phyloP scores from a whole-genome alignment of 2,113 vertebrate genomes.

The Istiophorus platypterus region DNA sequence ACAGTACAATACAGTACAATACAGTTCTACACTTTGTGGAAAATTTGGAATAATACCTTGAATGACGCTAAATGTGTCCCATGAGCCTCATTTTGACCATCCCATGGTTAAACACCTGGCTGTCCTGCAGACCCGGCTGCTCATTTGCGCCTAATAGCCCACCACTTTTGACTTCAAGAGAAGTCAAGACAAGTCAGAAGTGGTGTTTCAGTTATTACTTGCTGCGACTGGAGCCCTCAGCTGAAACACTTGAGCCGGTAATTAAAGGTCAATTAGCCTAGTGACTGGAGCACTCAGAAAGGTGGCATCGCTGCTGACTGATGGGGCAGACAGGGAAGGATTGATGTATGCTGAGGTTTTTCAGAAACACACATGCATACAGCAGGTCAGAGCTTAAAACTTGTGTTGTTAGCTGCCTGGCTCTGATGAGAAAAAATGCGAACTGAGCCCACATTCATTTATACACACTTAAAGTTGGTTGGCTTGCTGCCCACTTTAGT shows the following conservation, averaged over 20 bases:
- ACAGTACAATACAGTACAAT: background rate
- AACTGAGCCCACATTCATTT: too few relatives aligned
- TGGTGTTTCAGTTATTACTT: slow-evolving; percentile 5
- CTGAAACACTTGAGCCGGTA: slow-evolving; percentile 29
- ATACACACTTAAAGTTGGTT: background rate
- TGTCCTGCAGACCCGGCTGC: slow-evolving; percentile 6
- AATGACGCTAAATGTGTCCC: slow-evolving; percentile 17
- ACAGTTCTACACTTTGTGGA: background rate
- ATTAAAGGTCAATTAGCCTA: slow-evolving; percentile 32
- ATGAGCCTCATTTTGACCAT: slow-evolving; percentile 12
- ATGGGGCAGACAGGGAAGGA: background rate
- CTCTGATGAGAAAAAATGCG: background rate
- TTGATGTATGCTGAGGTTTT: background rate
- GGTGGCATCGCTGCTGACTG: background rate
- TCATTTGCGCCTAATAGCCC: slow-evolving; percentile 13
- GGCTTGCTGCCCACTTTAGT: background rate
- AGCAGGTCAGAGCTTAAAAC: background rate
- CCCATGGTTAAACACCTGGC: slow-evolving; percentile 26
- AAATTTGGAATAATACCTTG: background rate
- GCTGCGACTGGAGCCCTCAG: slow-evolving; percentile 1
- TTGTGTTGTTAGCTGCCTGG: background rate
- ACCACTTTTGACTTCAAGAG: background rate
- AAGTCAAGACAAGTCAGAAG: slow-evolving; percentile 6
- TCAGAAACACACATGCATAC: background rate
- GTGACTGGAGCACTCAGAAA: slow-evolving; percentile 5